A percentile compares a stretch with the other conserved stretches of the same genome.
These are phyloP conservation scores for Antechinus flavipes DNA, from an alignment of 2,113 vertebrate genomes.

Conservation along the genomic window DNA sequence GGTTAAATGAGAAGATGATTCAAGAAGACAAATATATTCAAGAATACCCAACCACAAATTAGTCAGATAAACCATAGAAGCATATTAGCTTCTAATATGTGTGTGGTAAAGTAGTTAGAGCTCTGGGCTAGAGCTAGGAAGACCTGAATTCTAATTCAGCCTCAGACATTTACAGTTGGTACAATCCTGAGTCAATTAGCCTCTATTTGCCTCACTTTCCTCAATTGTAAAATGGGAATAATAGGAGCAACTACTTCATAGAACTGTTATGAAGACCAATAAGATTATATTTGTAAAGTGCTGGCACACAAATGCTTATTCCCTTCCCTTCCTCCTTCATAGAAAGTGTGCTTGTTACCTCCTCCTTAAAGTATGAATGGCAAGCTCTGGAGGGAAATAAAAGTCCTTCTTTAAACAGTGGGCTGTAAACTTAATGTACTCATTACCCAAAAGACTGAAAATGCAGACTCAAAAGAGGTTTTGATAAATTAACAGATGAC, in stretches of 20 bases:
- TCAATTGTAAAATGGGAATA: not conserved
- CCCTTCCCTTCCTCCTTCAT: not conserved
- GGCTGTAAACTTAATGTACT: not conserved
- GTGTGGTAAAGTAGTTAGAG: not conserved
- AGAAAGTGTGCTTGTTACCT: not conserved
- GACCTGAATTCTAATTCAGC: not conserved
- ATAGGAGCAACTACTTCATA: not conserved
- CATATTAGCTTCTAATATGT: not conserved
- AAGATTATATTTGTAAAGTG: not conserved
- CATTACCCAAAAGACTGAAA: not conserved
- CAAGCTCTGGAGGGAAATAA: not conserved
- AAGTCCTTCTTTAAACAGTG: not conserved
- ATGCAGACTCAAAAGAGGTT: not conserved
- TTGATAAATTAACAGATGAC: slow-evolving; percentile 3
- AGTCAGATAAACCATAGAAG: not conserved
- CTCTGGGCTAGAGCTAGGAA: not conserved
- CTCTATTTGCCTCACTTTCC: not conserved
- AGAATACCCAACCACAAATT: not conserved
- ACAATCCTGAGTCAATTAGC: not conserved
- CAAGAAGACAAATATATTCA: not conserved
- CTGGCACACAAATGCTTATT: not conserved
- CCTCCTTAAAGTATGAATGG: not conserved
- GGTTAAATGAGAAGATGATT: not conserved
- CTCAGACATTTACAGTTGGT: not conserved
- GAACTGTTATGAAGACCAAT: not conserved